Evolutionary conservation across 2,888 invertebrate species (phyloP).

Genomic region (Drosophila colorata): DNA sequence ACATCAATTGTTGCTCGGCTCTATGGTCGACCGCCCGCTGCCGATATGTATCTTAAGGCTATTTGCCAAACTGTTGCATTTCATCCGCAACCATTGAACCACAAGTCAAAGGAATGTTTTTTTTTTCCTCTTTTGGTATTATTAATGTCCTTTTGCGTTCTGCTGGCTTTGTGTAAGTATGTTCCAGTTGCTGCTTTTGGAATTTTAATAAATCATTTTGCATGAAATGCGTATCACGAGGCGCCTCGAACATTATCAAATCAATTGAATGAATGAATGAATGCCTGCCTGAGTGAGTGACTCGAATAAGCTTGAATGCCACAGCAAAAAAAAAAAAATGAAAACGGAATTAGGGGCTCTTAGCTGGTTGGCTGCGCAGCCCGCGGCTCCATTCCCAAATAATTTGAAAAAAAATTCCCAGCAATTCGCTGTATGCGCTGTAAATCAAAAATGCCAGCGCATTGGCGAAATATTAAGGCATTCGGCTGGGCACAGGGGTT

Average conservation of each 20-base stretch:
- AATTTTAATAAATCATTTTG: slow-evolving; percentile 80
- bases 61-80: slow-evolving; percentile 66
- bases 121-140: slow-evolving; percentile 19
- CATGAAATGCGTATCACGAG: slow-evolving; percentile 65
- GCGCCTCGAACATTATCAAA: slow-evolving; percentile 66
- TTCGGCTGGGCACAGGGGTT: background rate
- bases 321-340: background rate
- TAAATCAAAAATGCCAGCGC: slow-evolving; percentile 76
- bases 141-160: slow-evolving; percentile 35
- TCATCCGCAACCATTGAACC: slow-evolving; percentile 17
- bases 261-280: slow-evolving; percentile 67
- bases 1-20: slow-evolving; percentile 43
- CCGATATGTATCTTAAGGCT: slow-evolving; percentile 3
- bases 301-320: slow-evolving; percentile 37
- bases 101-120: slow-evolving; percentile 50
- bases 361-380: slow-evolving; percentile 51
- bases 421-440: slow-evolving; percentile 48
- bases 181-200: slow-evolving; percentile 51
- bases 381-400: slow-evolving; percentile 36
- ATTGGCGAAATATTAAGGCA: slow-evolving; percentile 55
- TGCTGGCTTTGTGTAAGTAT: slow-evolving; percentile 24
- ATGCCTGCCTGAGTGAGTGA: slow-evolving; percentile 48
- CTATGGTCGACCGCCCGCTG: background rate
- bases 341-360: slow-evolving; percentile 56
- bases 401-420: slow-evolving; percentile 61